phyloP scores from a whole-genome alignment of 2,113 vertebrate genomes.

The Tenebrosternarchus preto region DNA sequence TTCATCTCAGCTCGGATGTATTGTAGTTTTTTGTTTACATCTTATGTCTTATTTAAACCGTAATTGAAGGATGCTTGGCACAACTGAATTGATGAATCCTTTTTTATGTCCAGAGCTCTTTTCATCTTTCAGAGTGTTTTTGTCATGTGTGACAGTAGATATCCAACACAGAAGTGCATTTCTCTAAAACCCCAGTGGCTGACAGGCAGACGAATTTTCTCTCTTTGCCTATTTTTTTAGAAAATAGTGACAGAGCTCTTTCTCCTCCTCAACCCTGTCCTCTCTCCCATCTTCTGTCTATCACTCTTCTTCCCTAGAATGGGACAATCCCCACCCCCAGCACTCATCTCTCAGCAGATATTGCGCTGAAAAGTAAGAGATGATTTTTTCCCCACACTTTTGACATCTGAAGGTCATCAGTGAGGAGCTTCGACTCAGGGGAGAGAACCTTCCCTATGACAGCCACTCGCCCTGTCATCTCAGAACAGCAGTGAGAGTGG shows the following conservation, averaged over 20 bases:
- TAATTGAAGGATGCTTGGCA: slow-evolving; percentile 20
- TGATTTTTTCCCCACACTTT: slow-evolving; percentile 7
- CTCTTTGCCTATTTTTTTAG: slow-evolving; percentile 7
- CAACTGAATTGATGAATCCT: neutral
- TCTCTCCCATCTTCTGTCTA: slow-evolving; percentile 7
- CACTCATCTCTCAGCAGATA: neutral
- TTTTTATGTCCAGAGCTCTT: slow-evolving; percentile 23
- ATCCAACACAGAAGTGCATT: neutral
- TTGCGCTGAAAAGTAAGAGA: slow-evolving; percentile 1
- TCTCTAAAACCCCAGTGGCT: slow-evolving; percentile 6
- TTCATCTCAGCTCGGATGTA: neutral
- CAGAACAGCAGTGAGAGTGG: slow-evolving; percentile 28
- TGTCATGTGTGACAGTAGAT: neutral
- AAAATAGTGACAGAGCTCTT: slow-evolving; percentile 23
- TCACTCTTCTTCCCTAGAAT: neutral
- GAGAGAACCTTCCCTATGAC: slow-evolving; percentile 32
- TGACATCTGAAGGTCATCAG: slow-evolving; percentile 47
- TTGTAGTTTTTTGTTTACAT: neutral
- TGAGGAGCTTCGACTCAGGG: slow-evolving; percentile 17
- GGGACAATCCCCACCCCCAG: neutral
- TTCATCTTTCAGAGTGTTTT: slow-evolving; percentile 1
- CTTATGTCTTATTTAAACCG: no score
- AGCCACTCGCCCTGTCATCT: slow-evolving; percentile 36
- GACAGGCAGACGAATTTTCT: slow-evolving; percentile 2
- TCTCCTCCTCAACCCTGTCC: slow-evolving; percentile 13